Evolutionary conservation across 2,888 invertebrate species (phyloP), one percentile per base, ranked within the genome.

Genomic region (Phortica magna): DNA sequence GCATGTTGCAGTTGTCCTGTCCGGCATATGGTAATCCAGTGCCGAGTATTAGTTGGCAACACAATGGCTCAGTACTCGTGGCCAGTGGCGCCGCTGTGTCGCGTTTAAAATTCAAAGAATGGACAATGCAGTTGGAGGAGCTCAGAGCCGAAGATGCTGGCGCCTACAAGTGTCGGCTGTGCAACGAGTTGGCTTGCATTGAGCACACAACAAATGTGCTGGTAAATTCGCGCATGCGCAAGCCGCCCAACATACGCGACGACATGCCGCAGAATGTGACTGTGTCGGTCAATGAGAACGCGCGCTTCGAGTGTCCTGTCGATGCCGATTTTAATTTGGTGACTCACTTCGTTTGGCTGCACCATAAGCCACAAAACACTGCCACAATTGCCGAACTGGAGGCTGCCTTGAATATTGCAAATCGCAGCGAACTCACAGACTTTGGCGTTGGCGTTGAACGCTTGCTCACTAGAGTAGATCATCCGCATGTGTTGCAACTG

Each of bases 21-120:
- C 94, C 94, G 78, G 95, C 95, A 4, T 19, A 75, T 91, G 96
- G 95, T 10, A 94, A 95, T 84, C 97, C 97, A 0, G 92, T 93
- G 73, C 96, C 97, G 7, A 97, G 95, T 88, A 95, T 98, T 76
- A 95, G 95, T 6, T 98, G 98, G 98, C 94, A 93, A 77, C 96
- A 96, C 91, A 95, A 97, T 90, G 94, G 94, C 77, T 93, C 93
- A n/a, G 94, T 94, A 0, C 94, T 94, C 78, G 64, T 57, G 10
- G 53, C 57, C 19, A 53, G 70, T 6, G 31, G 39, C 41, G 57
- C 12, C 31, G 19, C 1, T 19, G 65, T 9, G 12, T 17, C 42
- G 17, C 43, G 93, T 48, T 93, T 95, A 0, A 93, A 93, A 22
- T 93, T 93, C 79, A 94, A 94, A 53, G 95, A 95, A 85, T 96